Evolutionary conservation across 2,113 vertebrate genomes (phyloP), one percentile per base, ranked within the genome.

Genomic region (Mellivora capensis): DNA sequence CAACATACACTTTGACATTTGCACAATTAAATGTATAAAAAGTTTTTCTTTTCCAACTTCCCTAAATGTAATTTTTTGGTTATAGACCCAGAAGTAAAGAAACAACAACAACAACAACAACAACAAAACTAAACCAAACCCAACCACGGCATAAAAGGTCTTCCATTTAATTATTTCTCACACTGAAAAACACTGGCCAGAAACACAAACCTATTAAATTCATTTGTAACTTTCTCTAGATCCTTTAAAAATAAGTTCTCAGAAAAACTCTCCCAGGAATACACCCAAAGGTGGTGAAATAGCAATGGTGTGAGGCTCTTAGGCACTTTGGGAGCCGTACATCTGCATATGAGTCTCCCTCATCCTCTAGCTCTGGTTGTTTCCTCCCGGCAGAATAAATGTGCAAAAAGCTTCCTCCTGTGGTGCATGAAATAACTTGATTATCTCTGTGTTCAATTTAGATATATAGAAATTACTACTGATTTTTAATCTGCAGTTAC

Each of bases 161-260:
- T 54, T 88, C 10, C 14, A 76, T 3, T 79, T 62, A 29, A 62
- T 96, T 96, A 72, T 86, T 86, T 77, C 29, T 83, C 37, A 71
- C 18, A 83, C 4, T 49, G 67, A 71, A 62, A 91, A 79, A 25
- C 14, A 61, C 25, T 47, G 4, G 52, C 11, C 62, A 23, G 47
- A 86, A 76, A 64, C 2, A 0, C 21, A 1, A 71, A 39, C 3
- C 49, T 74, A 23, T 31, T 52, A 27, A 74, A 71, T 67, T 86
- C 15, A 91, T 77, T 82, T 71, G 29, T 27, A 21, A 87, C 10
- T 54, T 74, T 57, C 42, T 74, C 2, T 27, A 76, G 11, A 79
- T 49, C 42, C 0, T 59, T 80, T 90, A 42, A 90, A 74, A 61
- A 25, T 47, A 39, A 69, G 3, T 31, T 62, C 2, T 88, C 49